These are phyloP conservation scores for Lophura swinhoii DNA, from an alignment of 2,797 vertebrate species.

Conservation along the genomic window DNA sequence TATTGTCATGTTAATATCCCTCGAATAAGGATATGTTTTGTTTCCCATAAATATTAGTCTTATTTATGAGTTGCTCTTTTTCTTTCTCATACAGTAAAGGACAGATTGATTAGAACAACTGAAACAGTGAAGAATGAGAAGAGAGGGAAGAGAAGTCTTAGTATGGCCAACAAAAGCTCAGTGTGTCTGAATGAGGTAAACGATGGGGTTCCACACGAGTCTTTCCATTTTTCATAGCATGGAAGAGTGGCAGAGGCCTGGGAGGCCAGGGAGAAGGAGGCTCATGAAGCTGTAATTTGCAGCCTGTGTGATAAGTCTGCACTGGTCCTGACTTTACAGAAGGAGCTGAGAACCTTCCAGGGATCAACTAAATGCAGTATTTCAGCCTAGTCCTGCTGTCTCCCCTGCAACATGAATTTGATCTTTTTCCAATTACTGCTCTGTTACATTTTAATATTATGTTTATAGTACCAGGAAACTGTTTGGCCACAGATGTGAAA, in stretches of 20 bases:
- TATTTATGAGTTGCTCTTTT: not conserved
- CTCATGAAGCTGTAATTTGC: not conserved
- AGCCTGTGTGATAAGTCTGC: not conserved
- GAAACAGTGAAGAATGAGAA: not conserved
- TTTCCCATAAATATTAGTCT: not conserved
- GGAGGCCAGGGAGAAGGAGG: not conserved
- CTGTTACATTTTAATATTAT: not conserved
- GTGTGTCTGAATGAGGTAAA: not conserved
- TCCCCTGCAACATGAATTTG: not conserved
- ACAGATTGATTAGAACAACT: not conserved
- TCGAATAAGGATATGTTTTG: not conserved
- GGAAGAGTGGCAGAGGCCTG: not conserved
- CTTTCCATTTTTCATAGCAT: not conserved
- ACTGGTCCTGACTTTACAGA: not conserved
- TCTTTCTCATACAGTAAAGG: not conserved
- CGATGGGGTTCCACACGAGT: not conserved
- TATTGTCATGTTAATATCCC: not conserved
- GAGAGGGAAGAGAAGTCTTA: not conserved
- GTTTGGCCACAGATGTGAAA: not conserved
- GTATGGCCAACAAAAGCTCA: not conserved
- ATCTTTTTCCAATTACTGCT: not conserved
- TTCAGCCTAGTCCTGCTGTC: not conserved
- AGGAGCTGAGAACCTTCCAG: not conserved
- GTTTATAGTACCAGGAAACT: not conserved
- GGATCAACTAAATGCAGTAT: not conserved